A percentile compares a stretch with the other conserved stretches of the same genome.
Evolutionary conservation across 2,888 invertebrate species (phyloP).

Genomic region (Sphaerophoria taeniata): DNA sequence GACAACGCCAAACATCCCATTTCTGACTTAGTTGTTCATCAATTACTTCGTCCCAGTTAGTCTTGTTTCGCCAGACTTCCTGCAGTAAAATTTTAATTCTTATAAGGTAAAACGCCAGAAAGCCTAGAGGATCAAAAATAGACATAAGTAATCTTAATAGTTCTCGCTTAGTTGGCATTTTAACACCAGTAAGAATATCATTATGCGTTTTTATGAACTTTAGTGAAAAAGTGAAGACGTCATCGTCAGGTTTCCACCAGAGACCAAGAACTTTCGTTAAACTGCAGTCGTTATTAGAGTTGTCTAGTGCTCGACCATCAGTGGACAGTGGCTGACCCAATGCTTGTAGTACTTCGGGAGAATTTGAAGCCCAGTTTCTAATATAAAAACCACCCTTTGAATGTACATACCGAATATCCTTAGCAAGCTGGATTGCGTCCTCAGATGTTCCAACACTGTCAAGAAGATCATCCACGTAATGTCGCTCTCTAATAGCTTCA

Average conservation of each 20-base stretch:
- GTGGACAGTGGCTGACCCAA: constrained; percentile 23
- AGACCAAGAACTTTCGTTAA: neutral
- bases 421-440: no score
- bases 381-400: no score
- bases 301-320: constrained; percentile 31
- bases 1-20: constrained; percentile 49
- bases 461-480: no score
- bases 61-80: neutral
- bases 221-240: neutral
- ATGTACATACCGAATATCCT: no score
- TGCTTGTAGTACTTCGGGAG: constrained; percentile 19
- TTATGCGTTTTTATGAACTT: neutral
- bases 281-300: neutral
- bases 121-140: neutral
- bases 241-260: neutral
- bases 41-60: neutral
- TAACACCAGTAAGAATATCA: neutral
- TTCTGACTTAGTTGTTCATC: constrained; percentile 26
- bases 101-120: neutral
- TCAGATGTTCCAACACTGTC: no score
- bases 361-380: constrained; percentile 66
- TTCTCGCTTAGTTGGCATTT: neutral
- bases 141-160: neutral
- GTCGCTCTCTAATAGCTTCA: no score
- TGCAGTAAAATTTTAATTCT: neutral